A percentile compares a stretch with the other conserved stretches of the same genome.
phyloP scores from a whole-genome alignment of 2,113 vertebrate species.

The Pantherophis guttatus region DNA sequence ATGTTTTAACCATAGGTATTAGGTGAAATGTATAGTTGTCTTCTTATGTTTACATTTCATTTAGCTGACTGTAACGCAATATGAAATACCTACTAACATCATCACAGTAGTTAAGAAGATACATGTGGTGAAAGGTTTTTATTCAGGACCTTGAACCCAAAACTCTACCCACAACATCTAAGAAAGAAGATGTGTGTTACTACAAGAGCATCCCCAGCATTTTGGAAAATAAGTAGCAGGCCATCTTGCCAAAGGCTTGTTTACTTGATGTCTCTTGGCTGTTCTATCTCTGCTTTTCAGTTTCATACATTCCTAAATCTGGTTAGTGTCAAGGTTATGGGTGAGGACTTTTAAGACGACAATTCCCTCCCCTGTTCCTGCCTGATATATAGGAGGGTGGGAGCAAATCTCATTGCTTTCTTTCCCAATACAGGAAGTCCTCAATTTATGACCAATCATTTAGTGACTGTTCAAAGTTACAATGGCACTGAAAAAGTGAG shows the following conservation, averaged over 20 bases:
- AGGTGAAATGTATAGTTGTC: not conserved
- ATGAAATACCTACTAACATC: not conserved
- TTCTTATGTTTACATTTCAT: not conserved
- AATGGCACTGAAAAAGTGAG: not conserved
- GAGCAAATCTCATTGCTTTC: not conserved
- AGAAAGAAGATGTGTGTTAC: not conserved
- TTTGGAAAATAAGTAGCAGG: not conserved
- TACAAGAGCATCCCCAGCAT: not conserved
- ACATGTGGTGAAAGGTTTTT: not conserved
- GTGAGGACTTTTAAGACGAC: not conserved
- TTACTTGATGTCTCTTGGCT: not conserved
- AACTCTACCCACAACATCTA: not conserved
- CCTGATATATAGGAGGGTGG: not conserved
- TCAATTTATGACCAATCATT: not conserved
- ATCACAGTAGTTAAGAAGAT: not conserved
- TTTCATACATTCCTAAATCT: not conserved
- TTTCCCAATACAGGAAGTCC: not conserved
- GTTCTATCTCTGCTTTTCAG: not conserved
- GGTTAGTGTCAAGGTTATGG: not conserved
- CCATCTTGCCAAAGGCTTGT: not conserved
- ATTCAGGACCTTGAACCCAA: not conserved
- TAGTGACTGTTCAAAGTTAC: not conserved
- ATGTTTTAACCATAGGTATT: not conserved
- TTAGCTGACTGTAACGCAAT: not conserved
- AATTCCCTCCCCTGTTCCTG: not conserved